Evolutionary conservation across 1,140 invertebrate genomes (phyloP), one percentile per base, ranked within the genome.

Genomic region (Andricus grossulariae): DNA sequence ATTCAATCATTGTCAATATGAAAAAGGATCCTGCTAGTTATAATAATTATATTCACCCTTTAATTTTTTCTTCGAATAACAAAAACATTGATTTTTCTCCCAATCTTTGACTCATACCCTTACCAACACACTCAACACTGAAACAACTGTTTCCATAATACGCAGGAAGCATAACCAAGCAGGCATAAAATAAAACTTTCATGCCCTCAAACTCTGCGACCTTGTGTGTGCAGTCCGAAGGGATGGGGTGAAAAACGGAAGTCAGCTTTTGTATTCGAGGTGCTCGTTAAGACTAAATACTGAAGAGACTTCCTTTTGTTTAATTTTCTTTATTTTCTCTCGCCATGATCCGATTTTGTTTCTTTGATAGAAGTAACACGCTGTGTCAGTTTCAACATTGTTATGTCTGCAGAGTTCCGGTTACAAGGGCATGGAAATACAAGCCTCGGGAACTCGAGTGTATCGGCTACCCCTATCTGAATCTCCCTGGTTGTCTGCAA

Each of bases 281-380:
- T 66, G 60, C 60, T 66, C 60, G 60, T 66, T 66, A 66, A 39
- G 60, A 66, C 60, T 66, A 45, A 66, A 66, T 45, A 25, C 25
- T 66, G 45, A 66, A 39, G 32, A 32, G 25, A 39, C 60, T n/a
- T 39, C 3, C 16, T 66, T 39, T 66, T 39, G 25, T 66, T 66
- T n/a, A 66, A 45, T 66, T 66, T 45, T 66, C 25, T 39, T n/a
- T n/a, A 66, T 66, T n/a, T 45, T 39, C 60, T 66, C 21, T 66
- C 16, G 5, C 4, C 15, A 15, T 66, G 32, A 66, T 66, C 60
- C 25, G 60, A 39, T 39, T 66, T 66, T 66, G 10, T 66, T 45
- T 45, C 25, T 25, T 39, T n/a, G 12, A 39, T 32, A 39, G 15
- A 39, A 7, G 32, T 45, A 39, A 66, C 25, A 7, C 16, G 60